Percentiles rank a stretch among this genome's conserved stretches.
Evolutionary conservation across 2,797 vertebrate species (phyloP).

Genomic region (Pangasius macronema): DNA sequence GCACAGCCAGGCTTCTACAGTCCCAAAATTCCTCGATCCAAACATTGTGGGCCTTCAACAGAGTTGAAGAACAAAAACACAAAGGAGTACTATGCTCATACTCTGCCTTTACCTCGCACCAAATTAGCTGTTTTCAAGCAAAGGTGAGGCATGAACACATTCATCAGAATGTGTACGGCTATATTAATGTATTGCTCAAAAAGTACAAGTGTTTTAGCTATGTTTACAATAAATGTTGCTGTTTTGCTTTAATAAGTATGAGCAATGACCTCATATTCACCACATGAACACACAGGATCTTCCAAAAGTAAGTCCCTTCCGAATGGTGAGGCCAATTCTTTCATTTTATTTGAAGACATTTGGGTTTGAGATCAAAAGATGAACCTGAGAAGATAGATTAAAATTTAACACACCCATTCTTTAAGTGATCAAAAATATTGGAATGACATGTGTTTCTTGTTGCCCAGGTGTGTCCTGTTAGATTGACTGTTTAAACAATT

Average conservation of each 20-base stretch:
- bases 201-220: not conserved
- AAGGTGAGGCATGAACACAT: conserved; percentile 50
- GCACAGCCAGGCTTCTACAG: conserved; percentile 54
- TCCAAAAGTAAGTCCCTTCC: not conserved
- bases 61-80: not conserved
- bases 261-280: not conserved
- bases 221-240: not conserved
- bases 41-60: conserved; percentile 17
- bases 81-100: conserved; percentile 44
- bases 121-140: conserved; percentile 49
- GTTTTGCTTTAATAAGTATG: not conserved
- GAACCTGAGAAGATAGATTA: too few species aligned
- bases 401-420: too few species aligned
- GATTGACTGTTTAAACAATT: too few species aligned
- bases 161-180: not conserved
- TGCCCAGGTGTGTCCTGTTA: too few species aligned
- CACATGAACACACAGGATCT: not conserved
- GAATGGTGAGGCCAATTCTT: not conserved
- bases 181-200: not conserved
- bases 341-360: too few species aligned
- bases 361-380: too few species aligned
- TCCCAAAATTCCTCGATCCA: conserved; percentile 48
- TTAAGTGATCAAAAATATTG: too few species aligned
- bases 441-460: too few species aligned
- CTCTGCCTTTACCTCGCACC: conserved; percentile 44